phyloP scores from a whole-genome alignment of 2,113 vertebrate species.

The Lontra canadensis region DNA sequence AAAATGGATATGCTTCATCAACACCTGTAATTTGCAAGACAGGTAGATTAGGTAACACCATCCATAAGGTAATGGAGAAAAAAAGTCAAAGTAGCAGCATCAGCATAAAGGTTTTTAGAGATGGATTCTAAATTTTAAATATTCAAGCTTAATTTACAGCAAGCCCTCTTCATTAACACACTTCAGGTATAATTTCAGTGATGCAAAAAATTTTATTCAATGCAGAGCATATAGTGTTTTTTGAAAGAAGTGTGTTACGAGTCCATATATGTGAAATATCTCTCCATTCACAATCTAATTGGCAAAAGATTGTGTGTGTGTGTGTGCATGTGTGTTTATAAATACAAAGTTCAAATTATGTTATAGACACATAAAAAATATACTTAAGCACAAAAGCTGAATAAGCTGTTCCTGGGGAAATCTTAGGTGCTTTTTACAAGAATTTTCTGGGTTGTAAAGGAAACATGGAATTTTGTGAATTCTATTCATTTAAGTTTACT shows the following conservation, averaged over 20 bases:
- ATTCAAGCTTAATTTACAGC: not conserved
- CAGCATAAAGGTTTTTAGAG: not conserved
- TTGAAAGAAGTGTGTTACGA: not conserved
- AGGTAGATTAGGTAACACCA: constrained; percentile 40
- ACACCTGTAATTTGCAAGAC: constrained; percentile 37
- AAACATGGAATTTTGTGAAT: not conserved
- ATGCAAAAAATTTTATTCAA: not conserved
- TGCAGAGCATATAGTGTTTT: not conserved
- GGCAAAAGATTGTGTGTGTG: not conserved
- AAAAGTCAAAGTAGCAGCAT: not conserved
- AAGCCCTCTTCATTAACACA: not conserved
- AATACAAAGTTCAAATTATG: not conserved
- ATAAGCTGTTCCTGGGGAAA: not conserved
- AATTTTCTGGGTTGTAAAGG: not conserved
- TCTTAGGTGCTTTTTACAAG: not conserved
- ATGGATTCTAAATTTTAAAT: not conserved
- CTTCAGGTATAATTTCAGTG: not conserved
- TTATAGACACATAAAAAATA: not conserved
- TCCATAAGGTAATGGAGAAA: not conserved
- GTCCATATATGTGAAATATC: not conserved
- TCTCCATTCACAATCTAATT: not conserved
- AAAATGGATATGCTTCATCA: constrained; percentile 67
- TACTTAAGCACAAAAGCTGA: not conserved
- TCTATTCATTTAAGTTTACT: not conserved
- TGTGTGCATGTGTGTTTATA: too few species aligned